Conservation (phyloP, 1,140 invertebrate genomes). For the Caenorhabditis tropicalis region DNA sequence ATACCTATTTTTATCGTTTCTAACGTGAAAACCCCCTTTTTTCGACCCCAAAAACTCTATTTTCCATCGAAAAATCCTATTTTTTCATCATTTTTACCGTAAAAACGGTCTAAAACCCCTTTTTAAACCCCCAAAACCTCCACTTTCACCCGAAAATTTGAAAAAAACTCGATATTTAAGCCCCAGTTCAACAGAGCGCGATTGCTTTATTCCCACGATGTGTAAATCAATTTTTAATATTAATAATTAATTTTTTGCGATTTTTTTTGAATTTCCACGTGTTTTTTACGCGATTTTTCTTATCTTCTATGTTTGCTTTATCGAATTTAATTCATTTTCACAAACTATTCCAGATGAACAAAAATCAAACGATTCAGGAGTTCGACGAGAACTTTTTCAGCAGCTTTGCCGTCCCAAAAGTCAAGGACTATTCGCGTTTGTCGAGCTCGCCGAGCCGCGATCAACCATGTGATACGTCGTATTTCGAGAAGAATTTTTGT, state of each 20-base stretch:
- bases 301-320: neutral
- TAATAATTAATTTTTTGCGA: too few relatives aligned
- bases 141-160: neutral
- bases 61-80: too few relatives aligned
- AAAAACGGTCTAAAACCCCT: too few relatives aligned
- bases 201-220: too few relatives aligned
- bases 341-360: neutral
- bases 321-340: neutral
- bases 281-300: neutral
- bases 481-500: conserved; percentile 21
- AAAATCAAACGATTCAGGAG: neutral
- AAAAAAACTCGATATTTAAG: too few relatives aligned
- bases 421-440: neutral
- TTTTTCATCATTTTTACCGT: too few relatives aligned
- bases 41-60: too few relatives aligned
- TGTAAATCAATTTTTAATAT: too few relatives aligned
- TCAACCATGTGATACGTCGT: conserved; percentile 4
- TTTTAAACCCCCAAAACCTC: too few relatives aligned
- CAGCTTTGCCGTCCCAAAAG: conserved; percentile 12
- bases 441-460: conserved; percentile 18
- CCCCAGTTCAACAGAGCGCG: too few relatives aligned
- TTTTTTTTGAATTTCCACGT: neutral
- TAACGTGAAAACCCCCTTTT: too few relatives aligned
- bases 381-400: conserved; percentile 39
- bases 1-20: too few relatives aligned